Conservation (phyloP, 2,888 invertebrate genomes). For the Aphodius sticticus region DNA sequence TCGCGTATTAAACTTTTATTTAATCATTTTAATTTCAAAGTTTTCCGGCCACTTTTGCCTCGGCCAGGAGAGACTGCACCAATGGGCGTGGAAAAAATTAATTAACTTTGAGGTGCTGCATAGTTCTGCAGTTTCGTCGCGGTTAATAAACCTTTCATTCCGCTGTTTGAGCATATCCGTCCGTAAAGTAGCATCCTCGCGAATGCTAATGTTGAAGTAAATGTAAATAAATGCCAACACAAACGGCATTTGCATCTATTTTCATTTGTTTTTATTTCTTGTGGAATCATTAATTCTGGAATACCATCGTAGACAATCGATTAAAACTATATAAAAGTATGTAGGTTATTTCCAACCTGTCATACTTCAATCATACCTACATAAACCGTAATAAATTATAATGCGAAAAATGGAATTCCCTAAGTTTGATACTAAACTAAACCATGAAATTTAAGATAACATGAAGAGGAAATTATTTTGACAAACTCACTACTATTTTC, state of each 20-base stretch:
- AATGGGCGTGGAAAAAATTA: conserved; percentile 14
- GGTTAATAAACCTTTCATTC: conserved; percentile 17
- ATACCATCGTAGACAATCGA: no score
- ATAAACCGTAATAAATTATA: no score
- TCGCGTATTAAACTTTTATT: conserved; percentile 34
- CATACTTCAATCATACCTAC: no score
- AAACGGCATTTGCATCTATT: neutral
- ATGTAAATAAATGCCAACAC: neutral
- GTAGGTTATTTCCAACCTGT: no score
- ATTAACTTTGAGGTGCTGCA: conserved; percentile 26
- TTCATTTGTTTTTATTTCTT: neutral
- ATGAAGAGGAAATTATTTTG: no score
- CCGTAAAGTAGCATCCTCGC: neutral
- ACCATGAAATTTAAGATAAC: no score
- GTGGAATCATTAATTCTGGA: no score
- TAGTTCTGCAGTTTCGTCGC: conserved; percentile 18
- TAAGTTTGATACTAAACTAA: no score
- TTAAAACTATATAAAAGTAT: no score
- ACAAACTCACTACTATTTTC: no score
- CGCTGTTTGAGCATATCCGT: neutral
- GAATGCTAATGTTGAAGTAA: neutral
- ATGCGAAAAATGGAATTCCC: no score
- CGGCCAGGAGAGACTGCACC: neutral
- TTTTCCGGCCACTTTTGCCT: conserved; percentile 10
- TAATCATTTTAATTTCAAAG: conserved; percentile 34